phyloP scores from a whole-genome alignment of 2,888 invertebrate species.

The Dasysyrphus tricinctus region DNA sequence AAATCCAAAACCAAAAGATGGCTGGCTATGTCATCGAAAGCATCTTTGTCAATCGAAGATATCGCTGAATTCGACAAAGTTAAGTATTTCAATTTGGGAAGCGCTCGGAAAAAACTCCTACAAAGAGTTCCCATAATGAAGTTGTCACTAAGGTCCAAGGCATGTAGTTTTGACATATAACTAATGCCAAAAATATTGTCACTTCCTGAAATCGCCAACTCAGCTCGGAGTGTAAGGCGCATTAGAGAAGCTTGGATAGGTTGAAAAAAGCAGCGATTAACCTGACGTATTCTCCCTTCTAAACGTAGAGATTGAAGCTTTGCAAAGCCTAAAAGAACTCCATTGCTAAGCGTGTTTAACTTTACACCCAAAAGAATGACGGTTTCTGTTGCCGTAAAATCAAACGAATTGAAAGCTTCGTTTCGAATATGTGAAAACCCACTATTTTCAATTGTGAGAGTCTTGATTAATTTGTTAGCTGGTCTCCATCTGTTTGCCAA shows the following conservation, averaged over 20 bases:
- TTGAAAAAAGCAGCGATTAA: conserved; percentile 79
- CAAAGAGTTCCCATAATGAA: conserved; percentile 77
- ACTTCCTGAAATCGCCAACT: conserved; percentile 73
- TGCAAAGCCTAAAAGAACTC: conserved; percentile 79
- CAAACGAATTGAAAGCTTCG: conserved; percentile 78
- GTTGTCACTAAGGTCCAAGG: conserved; percentile 79
- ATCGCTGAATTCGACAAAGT: conserved; percentile 77
- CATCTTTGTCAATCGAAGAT: conserved; percentile 77
- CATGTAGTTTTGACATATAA: conserved; percentile 76
- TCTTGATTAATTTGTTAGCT: conserved; percentile 67
- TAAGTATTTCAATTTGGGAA: conserved; percentile 78
- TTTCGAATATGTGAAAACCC: conserved; percentile 76
- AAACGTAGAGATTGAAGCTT: conserved; percentile 78
- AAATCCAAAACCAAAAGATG: conserved; percentile 78
- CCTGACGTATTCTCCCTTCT: conserved; percentile 67
- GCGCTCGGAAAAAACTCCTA: conserved; percentile 76
- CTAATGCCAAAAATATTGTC: conserved; percentile 78
- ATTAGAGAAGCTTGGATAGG: conserved; percentile 79
- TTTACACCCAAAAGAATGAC: conserved; percentile 76
- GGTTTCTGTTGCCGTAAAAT: conserved; percentile 77
- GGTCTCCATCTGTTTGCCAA: conserved; percentile 76
- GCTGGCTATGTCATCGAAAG: conserved; percentile 77
- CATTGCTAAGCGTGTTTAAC: conserved; percentile 76
- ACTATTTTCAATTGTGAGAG: conserved; percentile 76
- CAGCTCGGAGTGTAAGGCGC: conserved; percentile 77